Base-by-base conservation (phyloP, 2,888 invertebrate species). In the Drosophila quinaria region DNA sequence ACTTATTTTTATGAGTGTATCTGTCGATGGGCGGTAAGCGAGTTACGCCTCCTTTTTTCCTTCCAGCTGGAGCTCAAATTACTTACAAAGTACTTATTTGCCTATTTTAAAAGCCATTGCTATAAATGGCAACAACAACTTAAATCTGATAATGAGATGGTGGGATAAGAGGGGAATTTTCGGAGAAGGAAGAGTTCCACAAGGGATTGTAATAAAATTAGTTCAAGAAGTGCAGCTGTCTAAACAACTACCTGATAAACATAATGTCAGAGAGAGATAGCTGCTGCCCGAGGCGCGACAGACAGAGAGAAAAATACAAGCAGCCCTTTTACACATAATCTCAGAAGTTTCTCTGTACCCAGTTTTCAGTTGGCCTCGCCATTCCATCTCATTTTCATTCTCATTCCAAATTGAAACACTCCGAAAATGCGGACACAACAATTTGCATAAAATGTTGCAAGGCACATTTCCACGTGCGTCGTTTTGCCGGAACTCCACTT, bases 61-160 rank as follows among this genome's bases (percentile, higher is more conserved):
- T 15, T 33, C n/a, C 75, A 81, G 65, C 73, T 74, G 82, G 55
- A 73, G 52, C 46, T 74, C 77, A 65, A 76, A 83, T 89, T 84
- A 88, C 89, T 84, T 86, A 84, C 89, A 83, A 84, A 89, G 84
- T 87, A 89, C 87, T 89, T 84, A 84, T 80, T 89, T 83, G 84
- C 89, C 84, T 78, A 89, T 84, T 84, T 71, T 70, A 70, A 80
- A 89, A 89, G 78, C 61, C 78, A 84, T 89, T 89, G 73, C 66
- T 60, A 71, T 78, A 77, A 88, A 89, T 70, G 69, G 44, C 65
- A 74, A 42, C 61, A 78, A 55, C 51, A 67, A 54, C 58, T 54
- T 59, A 50, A 81, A 65, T 58, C 51, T 37, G 58, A 63, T 59
- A 54, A 52, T 67, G 55, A 41, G 55, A 41, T 25, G 66, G 44